Evolutionary conservation across 2,888 invertebrate genomes (phyloP), one percentile per base, ranked within the genome.

Genomic region (Eilema griseolum): DNA sequence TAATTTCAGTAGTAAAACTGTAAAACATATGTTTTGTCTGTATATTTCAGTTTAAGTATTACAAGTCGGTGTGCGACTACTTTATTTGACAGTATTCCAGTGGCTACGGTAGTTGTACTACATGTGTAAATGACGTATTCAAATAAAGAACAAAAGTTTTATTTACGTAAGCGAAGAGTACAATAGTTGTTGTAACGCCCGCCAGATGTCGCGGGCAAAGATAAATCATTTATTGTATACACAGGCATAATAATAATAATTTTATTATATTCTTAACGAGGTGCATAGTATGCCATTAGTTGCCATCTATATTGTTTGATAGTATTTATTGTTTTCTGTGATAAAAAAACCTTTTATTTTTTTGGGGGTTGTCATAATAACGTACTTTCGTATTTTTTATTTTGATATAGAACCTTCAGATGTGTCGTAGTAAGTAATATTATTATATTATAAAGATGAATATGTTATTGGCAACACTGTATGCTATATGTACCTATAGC

Each of bases 291-390:
- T 86, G 81, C 81, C 81, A 86, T 86, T 82, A 91, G 92, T 93
- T 93, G 94, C 93, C 93, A 93, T 93, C 89, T 86, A 82, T 85
- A 85, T 89, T 90, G 83, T 92, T 90, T 89, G 87, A 90, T 92
- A 90, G 92, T 94, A 92, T 92, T 93, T 92, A 92, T 94, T 92
- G 83, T 92, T 93, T 94, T 93, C 95, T 94, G 94, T 95, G 95
- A 95, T 95, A 95, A 90, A 89, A 83, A 77, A 78, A 76, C 62
- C 64, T 77, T 84, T 84, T 89, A 87, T 86, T 86, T 85, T 81
- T 86, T 83, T 68, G 78, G 82, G 52, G 72, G 76, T 81, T 76
- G 80, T 79, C 77, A 82, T 76, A 78, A 77, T 71, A 65, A 79
- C 33, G 70, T 73, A 75, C 76, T 78, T 33, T 79, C 69, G 74